phyloP scores from a whole-genome alignment of 2,797 vertebrate genomes.

The Enteromius trimaculatus region DNA sequence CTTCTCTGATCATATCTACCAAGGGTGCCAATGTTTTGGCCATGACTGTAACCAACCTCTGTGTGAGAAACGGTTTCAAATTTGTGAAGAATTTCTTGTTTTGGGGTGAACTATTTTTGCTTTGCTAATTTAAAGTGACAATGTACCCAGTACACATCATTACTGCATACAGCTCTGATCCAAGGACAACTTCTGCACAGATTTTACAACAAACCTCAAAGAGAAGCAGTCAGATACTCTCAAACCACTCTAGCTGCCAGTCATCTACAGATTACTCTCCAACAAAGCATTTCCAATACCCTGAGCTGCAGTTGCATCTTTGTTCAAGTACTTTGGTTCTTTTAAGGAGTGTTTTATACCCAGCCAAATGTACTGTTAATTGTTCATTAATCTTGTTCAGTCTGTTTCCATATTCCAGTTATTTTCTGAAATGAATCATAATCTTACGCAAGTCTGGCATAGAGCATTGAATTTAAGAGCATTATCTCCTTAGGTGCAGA shows the following conservation, averaged over 20 bases:
- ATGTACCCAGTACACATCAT: neutral
- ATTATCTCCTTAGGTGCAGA: slow-evolving; percentile 30
- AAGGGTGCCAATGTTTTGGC: too few species aligned
- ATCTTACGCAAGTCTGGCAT: neutral
- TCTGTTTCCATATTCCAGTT: slow-evolving; percentile 2
- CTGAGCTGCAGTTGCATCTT: neutral
- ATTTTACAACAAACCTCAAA: slow-evolving; percentile 12
- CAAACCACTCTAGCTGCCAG: slow-evolving; percentile 2
- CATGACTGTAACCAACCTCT: neutral
- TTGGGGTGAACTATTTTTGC: neutral
- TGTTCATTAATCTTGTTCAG: slow-evolving; percentile 28
- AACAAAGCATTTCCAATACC: slow-evolving; percentile 18
- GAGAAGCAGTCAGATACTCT: slow-evolving; percentile 1
- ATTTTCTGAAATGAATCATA: slow-evolving; percentile 24
- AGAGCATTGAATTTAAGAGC: slow-evolving; percentile 22
- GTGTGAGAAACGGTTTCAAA: neutral
- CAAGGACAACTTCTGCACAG: neutral
- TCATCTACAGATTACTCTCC: slow-evolving; percentile 5
- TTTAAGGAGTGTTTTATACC: neutral
- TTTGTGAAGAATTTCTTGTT: neutral
- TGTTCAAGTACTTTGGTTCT: slow-evolving; percentile 17
- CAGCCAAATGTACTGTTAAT: slow-evolving; percentile 14
- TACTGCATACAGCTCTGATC: neutral
- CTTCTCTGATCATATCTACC: too few species aligned
- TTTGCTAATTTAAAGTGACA: neutral